phyloP scores from a whole-genome alignment of 1,140 invertebrate genomes.

The Euschistus heros region DNA sequence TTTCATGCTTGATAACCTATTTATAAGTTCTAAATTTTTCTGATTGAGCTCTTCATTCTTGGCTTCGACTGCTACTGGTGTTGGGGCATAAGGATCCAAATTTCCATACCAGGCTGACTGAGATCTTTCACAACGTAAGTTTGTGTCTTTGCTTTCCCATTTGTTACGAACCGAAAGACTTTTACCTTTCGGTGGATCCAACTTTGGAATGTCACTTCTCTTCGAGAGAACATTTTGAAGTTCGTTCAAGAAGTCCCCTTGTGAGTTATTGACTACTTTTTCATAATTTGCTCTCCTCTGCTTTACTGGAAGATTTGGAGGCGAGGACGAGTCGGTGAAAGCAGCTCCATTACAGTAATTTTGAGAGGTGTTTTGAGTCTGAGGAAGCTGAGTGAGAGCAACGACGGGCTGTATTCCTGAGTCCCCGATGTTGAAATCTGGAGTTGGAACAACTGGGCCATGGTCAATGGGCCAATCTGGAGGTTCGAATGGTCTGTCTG shows the following conservation, averaged over 20 bases:
- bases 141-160: constrained; percentile 2
- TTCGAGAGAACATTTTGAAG: neutral
- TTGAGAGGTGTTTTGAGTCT: neutral
- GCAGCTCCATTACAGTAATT: neutral
- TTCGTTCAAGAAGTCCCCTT: neutral
- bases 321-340: neutral
- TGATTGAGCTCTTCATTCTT: neutral
- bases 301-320: neutral
- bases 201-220: neutral
- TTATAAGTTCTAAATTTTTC: neutral
- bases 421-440: neutral
- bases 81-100: neutral
- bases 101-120: neutral
- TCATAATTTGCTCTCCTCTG: neutral
- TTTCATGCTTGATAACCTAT: neutral
- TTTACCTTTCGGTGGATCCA: neutral
- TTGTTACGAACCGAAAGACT: neutral
- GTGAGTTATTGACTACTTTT: neutral
- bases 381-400: neutral
- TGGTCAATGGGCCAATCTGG: constrained; percentile 28
- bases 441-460: neutral
- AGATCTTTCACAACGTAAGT: neutral
- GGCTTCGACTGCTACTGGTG: neutral
- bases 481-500: constrained; percentile 34
- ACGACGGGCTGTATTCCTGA: neutral